Percentiles rank a stretch among this genome's conserved stretches.
These are phyloP conservation scores for Hypothenemus hampei DNA, from an alignment of 1,140 invertebrate genomes.

Conservation along the genomic window DNA sequence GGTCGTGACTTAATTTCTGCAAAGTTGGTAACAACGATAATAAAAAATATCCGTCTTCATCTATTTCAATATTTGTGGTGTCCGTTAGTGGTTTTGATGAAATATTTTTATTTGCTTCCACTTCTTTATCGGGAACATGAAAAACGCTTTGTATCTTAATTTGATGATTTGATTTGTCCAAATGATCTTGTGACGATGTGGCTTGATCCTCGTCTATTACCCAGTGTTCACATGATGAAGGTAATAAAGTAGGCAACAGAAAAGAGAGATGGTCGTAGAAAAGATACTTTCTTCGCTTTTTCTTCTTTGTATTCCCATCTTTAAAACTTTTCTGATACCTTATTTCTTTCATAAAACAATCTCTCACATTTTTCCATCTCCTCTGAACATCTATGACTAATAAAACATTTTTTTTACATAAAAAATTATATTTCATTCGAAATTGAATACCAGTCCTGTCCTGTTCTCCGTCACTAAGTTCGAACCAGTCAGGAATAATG, in stretches of 20 bases:
- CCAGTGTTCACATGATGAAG: not conserved
- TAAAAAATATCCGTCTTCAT: constrained; percentile 12
- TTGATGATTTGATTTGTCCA: not conserved
- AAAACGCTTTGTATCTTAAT: no score
- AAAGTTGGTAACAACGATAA: constrained; percentile 8
- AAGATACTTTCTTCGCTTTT: constrained; percentile 6
- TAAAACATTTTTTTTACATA: not conserved
- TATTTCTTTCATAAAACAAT: constrained; percentile 9
- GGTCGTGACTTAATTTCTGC: not conserved
- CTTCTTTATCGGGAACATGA: no score
- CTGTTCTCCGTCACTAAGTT: not conserved
- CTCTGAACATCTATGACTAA: not conserved
- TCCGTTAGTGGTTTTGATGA: not conserved
- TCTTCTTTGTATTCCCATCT: not conserved
- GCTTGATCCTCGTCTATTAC: not conserved
- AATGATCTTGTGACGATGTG: not conserved
- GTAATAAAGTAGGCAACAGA: not conserved
- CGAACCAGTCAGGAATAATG: not conserved
- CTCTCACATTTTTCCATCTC: constrained; percentile 9
- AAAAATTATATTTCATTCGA: no score
- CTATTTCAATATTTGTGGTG: not conserved
- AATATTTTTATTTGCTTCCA: no score
- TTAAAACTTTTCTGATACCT: not conserved
- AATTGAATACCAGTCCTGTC: no score
- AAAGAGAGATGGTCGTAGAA: not conserved